Percentiles rank a stretch among this genome's conserved stretches.
Conservation (phyloP, 2,113 vertebrate species). For the Megaleporinus macrocephalus region DNA sequence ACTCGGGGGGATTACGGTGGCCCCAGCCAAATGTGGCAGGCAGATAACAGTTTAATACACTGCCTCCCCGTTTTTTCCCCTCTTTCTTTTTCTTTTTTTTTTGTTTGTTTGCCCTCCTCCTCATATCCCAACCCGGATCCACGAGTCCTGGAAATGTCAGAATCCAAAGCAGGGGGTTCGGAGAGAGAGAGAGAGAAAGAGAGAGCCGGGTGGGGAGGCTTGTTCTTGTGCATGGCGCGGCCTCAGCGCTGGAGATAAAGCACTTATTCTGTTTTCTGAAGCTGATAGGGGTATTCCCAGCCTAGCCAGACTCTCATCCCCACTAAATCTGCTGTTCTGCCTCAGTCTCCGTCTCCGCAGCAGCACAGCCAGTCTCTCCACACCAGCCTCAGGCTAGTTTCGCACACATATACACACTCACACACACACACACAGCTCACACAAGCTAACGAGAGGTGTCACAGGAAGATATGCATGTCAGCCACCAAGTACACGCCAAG, state of each 20-base stretch:
- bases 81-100: background rate
- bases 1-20: constrained; percentile 50
- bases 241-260: constrained; percentile 42
- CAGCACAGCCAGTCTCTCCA: constrained; percentile 6
- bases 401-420: background rate
- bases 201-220: background rate
- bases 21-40: constrained; percentile 50
- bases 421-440: too few relatives aligned
- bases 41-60: constrained; percentile 55
- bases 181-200: constrained; percentile 18
- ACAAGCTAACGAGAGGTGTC: constrained; percentile 16
- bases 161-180: constrained; percentile 34
- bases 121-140: constrained; percentile 26
- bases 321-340: constrained; percentile 35
- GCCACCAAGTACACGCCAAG: background rate
- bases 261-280: constrained; percentile 37
- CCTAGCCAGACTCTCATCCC: constrained; percentile 31
- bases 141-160: constrained; percentile 43
- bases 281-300: constrained; percentile 33
- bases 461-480: constrained; percentile 12
- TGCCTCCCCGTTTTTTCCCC: background rate
- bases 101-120: constrained; percentile 42
- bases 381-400: constrained; percentile 14
- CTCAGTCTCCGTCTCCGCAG: background rate
- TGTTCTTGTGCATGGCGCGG: constrained; percentile 35